Percentiles rank a stretch among this genome's conserved stretches.
These are phyloP conservation scores for Oreochromis spilurus DNA, from an alignment of 2,113 vertebrate species.

Conservation along the genomic window DNA sequence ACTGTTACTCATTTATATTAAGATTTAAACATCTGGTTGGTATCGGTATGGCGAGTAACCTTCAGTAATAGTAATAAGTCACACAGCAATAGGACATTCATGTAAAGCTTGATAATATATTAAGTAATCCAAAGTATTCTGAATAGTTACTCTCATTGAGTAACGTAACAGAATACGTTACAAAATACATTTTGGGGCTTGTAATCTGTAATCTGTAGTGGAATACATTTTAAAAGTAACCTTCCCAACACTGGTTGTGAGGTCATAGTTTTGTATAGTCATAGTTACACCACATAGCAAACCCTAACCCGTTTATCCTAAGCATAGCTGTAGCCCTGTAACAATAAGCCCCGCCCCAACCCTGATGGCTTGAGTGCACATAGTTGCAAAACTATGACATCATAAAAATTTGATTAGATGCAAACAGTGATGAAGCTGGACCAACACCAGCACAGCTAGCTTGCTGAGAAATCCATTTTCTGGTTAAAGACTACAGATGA, in stretches of 20 bases:
- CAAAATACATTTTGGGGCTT: fast-evolving
- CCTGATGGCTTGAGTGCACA: not conserved
- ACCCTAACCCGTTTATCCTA: not conserved
- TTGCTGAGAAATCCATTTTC: not conserved
- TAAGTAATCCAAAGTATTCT: not conserved
- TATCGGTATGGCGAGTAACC: fast-evolving
- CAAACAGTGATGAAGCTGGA: not conserved
- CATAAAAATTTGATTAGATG: not conserved
- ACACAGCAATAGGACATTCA: fast-evolving
- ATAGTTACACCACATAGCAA: not conserved
- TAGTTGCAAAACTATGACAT: not conserved
- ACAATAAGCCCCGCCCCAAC: not conserved
- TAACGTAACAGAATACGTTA: fast-evolving
- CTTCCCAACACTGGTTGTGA: not conserved
- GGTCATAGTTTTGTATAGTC: not conserved
- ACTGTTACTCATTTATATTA: too few species aligned
- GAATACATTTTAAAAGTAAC: not conserved
- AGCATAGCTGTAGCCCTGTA: not conserved
- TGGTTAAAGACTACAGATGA: not conserved
- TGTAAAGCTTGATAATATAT: fast-evolving
- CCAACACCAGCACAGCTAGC: not conserved
- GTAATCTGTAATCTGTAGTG: fast-evolving
- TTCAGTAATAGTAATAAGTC: not conserved
- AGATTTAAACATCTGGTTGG: fast-evolving
- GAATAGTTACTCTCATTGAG: not conserved